phyloP scores from a whole-genome alignment of 1,140 invertebrate genomes.

The Myzus persicae region DNA sequence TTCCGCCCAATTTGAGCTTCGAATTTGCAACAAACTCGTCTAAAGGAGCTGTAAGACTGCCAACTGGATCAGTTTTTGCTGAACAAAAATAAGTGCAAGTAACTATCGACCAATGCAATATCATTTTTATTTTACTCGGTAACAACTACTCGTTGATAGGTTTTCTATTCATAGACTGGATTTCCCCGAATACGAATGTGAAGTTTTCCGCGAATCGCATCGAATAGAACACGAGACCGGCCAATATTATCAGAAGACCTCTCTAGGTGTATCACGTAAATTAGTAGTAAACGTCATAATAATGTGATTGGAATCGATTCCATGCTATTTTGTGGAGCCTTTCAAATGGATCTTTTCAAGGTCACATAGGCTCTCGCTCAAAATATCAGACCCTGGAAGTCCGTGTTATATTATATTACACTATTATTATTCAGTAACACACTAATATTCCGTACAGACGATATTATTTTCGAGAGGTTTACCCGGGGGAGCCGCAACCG shows the following conservation, averaged over 20 bases:
- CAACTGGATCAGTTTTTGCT: too few species aligned
- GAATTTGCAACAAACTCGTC: too few species aligned
- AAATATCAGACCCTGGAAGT: neutral
- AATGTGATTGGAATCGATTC: neutral
- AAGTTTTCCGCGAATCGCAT: too few species aligned
- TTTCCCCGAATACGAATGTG: too few species aligned
- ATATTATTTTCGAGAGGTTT: constrained; percentile 7
- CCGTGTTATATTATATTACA: neutral
- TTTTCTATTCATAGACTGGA: too few species aligned
- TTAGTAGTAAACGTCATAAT: neutral
- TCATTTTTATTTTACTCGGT: too few species aligned
- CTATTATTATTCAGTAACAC: neutral
- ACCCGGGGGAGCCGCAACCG: neutral
- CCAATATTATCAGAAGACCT: neutral
- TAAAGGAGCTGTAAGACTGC: too few species aligned
- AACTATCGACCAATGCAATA: too few species aligned
- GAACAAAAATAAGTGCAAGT: too few species aligned
- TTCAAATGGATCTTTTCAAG: neutral
- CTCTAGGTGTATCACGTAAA: neutral
- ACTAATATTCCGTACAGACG: neutral
- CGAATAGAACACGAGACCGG: too few species aligned
- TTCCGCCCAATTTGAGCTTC: too few species aligned
- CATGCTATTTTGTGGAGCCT: neutral
- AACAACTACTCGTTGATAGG: too few species aligned
- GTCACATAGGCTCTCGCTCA: neutral